Evolutionary conservation across 2,113 vertebrate genomes (phyloP), one percentile per base, ranked within the genome.

Genomic region (Scomber colias): DNA sequence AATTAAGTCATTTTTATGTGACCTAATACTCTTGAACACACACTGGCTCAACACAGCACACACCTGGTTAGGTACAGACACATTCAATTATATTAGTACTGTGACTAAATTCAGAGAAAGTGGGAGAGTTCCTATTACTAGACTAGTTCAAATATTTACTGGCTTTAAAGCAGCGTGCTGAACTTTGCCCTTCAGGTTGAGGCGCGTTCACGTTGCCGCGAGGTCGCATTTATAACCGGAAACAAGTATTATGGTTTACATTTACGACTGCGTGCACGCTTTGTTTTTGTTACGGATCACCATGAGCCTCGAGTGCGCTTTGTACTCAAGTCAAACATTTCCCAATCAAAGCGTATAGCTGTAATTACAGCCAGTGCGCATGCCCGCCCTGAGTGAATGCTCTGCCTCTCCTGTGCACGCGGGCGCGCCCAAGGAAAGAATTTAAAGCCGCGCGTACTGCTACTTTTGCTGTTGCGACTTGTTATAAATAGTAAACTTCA

Each of bases 101-200:
- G 3, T 71, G 2, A 57, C 3, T 63, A 49, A 63, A 44, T 46
- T 21, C 9, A 19, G 17, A 3, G 27, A 56, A 54, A 40, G 54
- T 4, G 62, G 77, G 68, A 27, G 53, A 76, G 62, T 71, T 81
- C 66, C 73, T 7, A 40, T 65, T 8, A 56, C 30, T 8, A 60
- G 19, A 71, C 50, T 51, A 81, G 83, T 79, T 88, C 72, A 89
- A 93, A 92, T 89, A 89, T 89, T 90, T 87, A 82, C 81, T 12
- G 5, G 71, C 61, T 69, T 49, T 83, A 89, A 89, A 81, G 82
- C 67, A 10, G 3, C 71, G 4, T 46, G 69, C 54, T 89, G 90
- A 93, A 91, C 92, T 91, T 92, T 92, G 87, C 49, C 76, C 89
- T 77, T 61, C n/a, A 31, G 49, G 60, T 57, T 30, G 11, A 65